Evolutionary conservation across 2,888 invertebrate genomes (phyloP), one percentile per base, ranked within the genome.

Genomic region (Proisotoma minuta): DNA sequence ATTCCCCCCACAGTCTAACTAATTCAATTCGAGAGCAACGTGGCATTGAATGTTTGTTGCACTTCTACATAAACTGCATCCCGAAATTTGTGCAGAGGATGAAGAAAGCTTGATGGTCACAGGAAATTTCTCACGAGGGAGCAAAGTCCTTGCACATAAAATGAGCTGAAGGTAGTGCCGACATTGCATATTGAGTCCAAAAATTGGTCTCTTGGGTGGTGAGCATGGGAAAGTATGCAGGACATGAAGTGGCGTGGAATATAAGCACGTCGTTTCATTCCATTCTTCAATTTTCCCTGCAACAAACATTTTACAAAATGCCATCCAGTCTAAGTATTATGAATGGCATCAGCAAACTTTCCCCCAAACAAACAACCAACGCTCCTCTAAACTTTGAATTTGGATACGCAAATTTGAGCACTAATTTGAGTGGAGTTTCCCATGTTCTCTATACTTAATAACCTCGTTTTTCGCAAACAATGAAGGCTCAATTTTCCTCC

Each of bases 101-200:
- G 34, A 34, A 34, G 15, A 15, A 8, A 34, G 8, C 34, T 10
- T 34, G 15, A 34, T 34, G 34, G 34, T 34, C 34, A 15, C 34
- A 34, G 34, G 2, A 34, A 54, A 54, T 54, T 54, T 54, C 54
- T 39, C 54, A 54, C 54, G 40, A 54, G 54, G 54, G 39, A 10
- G n/a, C 22, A 8, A n/a, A n/a, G 39, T 22, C 39, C 54, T 54
- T 28, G 10, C 22, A 18, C 28, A 15, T 34, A 28, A 27, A 12
- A 52, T n/a, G n/a, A n/a, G n/a, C n/a, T n/a, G n/a, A n/a, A n/a
- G 12, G 28, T 20, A 24, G 52, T 52, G 28, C 52, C 28, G 28
- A 52, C 52, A 18, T 26, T 52, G 28, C 52, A 52, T 52, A 24
- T 27, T 27, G 24, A 22, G 26, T 52, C 52, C 28, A 27, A 52